Evolutionary conservation across 2,888 invertebrate genomes (phyloP).

Genomic region (Cryptocheilus praepositus): DNA sequence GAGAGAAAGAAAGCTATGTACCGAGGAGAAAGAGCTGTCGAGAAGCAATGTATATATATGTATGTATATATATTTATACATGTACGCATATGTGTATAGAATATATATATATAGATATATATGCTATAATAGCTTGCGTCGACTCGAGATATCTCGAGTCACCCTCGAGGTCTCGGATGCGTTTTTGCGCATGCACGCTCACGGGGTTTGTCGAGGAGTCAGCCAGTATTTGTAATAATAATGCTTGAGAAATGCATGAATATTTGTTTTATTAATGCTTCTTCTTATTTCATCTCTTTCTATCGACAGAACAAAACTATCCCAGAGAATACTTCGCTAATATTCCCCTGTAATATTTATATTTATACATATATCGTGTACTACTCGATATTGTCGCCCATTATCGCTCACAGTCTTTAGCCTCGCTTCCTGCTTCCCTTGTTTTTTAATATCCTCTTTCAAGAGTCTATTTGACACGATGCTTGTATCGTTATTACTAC

Average conservation of each 20-base stretch:
- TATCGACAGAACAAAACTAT: slow-evolving; percentile 51
- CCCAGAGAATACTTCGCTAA: slow-evolving; percentile 52
- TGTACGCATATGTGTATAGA: background rate
- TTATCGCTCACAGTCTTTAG: slow-evolving; percentile 67
- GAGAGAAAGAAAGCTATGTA: slow-evolving; percentile 6
- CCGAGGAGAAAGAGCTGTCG: slow-evolving; percentile 9
- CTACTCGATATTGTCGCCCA: slow-evolving; percentile 66
- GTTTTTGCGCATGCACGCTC: slow-evolving; percentile 75
- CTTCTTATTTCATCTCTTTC: slow-evolving; percentile 74
- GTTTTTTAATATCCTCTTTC: slow-evolving; percentile 48
- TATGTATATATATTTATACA: too few species aligned
- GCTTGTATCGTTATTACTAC: slow-evolving; percentile 50
- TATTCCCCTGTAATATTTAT: slow-evolving; percentile 38
- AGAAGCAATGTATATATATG: too few species aligned
- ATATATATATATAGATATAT: slow-evolving; percentile 20
- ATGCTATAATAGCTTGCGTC: slow-evolving; percentile 29
- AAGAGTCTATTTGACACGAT: slow-evolving; percentile 51
- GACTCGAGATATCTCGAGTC: slow-evolving; percentile 42
- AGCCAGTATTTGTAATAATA: slow-evolving; percentile 90
- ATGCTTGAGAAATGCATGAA: slow-evolving; percentile 91
- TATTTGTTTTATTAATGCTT: slow-evolving; percentile 85
- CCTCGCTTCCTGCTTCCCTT: slow-evolving; percentile 68
- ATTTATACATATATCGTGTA: slow-evolving; percentile 59
- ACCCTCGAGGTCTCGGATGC: slow-evolving; percentile 68
- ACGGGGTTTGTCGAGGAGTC: slow-evolving; percentile 74